A percentile compares a stretch with the other conserved stretches of the same genome.
Evolutionary conservation across 2,888 invertebrate species (phyloP).

Genomic region (Hedya salicella): DNA sequence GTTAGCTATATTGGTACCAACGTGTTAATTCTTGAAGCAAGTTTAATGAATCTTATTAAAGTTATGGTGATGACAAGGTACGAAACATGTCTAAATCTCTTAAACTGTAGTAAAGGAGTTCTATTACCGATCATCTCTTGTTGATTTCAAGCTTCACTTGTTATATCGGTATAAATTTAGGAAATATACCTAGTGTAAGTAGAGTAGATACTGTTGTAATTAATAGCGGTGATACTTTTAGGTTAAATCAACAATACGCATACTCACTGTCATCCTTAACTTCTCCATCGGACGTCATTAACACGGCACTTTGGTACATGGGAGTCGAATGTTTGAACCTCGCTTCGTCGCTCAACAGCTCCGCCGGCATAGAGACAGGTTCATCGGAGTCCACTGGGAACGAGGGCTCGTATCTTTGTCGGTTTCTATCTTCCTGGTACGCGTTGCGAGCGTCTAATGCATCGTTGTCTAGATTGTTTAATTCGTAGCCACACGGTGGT

Average conservation of each 20-base stretch:
- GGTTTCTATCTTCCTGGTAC: slow-evolving; percentile 76
- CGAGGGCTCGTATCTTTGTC: slow-evolving; percentile 71
- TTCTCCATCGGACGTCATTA: slow-evolving; percentile 75
- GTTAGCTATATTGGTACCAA: background rate
- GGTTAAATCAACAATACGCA: too few species aligned
- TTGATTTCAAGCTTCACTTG: too few species aligned
- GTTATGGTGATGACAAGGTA: background rate
- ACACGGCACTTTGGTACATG: slow-evolving; percentile 90
- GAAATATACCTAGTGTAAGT: too few species aligned
- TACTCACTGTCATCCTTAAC: slow-evolving; percentile 76
- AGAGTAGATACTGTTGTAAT: too few species aligned
- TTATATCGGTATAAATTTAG: too few species aligned
- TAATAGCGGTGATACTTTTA: too few species aligned
- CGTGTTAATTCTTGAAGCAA: slow-evolving; percentile 3
- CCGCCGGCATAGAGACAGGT: slow-evolving; percentile 78
- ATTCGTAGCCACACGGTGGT: slow-evolving; percentile 87
- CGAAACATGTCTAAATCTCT: too few species aligned
- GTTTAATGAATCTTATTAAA: slow-evolving; percentile 9
- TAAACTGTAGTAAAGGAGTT: too few species aligned
- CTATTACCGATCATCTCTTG: too few species aligned
- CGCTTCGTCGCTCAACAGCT: slow-evolving; percentile 72
- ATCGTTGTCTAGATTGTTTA: slow-evolving; percentile 88
- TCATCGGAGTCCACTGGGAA: slow-evolving; percentile 77
- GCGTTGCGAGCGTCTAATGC: slow-evolving; percentile 86
- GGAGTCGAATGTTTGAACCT: slow-evolving; percentile 90